Base-by-base conservation (phyloP, 2,888 invertebrate species). In the Girardia tigrina region DNA sequence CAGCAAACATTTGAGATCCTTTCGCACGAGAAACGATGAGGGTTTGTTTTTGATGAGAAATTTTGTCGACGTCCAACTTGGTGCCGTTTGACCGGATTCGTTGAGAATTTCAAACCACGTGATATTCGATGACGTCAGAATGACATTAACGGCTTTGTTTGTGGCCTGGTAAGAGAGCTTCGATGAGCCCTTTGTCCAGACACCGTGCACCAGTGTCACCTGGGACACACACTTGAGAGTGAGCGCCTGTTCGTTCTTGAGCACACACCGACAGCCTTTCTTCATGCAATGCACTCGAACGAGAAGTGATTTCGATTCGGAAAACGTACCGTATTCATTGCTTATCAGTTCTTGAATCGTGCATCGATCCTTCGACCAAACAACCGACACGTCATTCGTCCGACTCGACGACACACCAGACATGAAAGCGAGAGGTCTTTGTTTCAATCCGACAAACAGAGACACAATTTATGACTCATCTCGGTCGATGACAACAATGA, bases 41-140 rank as follows among this genome's bases (percentile, higher is more conserved):
- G 77, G 77, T 69, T 71, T 70, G 28, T 71, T 72, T 14, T 70
- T 56, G 26, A 71, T 72, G 0, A 77, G 27, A 2, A 77, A 56
- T 1, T 77, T 56, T 8, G 77, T 42, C n/a, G 29, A 36, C 16
- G 70, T 77, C 77, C 76, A 77, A 70, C 42, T 72, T 2, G 77
- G 77, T 16, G 77, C 72, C 20, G 77, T 28, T 23, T 36, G 42
- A 20, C 76, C 76, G 27, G 72, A 77, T 69, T 77, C 77, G 56
- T 77, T 77, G 26, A 77, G 76, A 26, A 77, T 70, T 77, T 77
- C 77, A 23, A 70, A 77, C 77, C 77, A 77, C 4, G 36, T 70
- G 70, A 36, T 36, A 28, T 70, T 71, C 16, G 28, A 42, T 14
- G 28, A 36, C 29, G 76, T 69, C 2, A 77, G 26, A 20, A 77